These are phyloP conservation scores for Zaprionus davidi DNA, from an alignment of 1,140 invertebrate species.

Conservation along the genomic window DNA sequence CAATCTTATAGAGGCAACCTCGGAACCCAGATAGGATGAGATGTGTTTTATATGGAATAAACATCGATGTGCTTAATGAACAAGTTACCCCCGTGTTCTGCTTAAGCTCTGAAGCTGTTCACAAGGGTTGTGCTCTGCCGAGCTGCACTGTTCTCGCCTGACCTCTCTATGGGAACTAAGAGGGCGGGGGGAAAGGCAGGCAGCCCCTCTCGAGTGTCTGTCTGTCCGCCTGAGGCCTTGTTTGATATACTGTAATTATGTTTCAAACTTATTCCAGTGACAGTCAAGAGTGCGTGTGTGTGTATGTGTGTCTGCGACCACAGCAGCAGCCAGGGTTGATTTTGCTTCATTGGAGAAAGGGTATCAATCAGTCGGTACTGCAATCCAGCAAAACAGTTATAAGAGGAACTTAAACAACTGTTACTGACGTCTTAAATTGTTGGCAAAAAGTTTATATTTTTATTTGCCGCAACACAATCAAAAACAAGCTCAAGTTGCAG, in stretches of 20 bases:
- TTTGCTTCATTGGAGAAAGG: neutral
- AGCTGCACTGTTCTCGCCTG: neutral
- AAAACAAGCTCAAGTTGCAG: conserved; percentile 41
- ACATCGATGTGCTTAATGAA: neutral
- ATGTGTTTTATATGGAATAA: neutral
- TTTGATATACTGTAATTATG: conserved; percentile 80
- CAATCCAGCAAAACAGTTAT: neutral
- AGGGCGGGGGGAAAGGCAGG: neutral
- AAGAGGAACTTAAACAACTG: neutral
- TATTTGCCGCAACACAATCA: conserved; percentile 57
- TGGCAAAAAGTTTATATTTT: conserved; percentile 47
- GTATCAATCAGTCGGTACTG: conserved; percentile 22
- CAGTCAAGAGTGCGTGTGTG: conserved; percentile 56
- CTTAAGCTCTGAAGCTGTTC: neutral
- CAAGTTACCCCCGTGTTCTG: neutral
- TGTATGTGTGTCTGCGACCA: neutral
- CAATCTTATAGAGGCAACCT: neutral
- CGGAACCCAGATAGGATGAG: neutral
- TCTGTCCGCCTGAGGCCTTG: conserved; percentile 54
- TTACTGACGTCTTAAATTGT: conserved; percentile 57
- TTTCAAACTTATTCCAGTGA: conserved; percentile 73
- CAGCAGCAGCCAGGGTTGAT: conserved; percentile 1
- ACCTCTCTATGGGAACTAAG: conserved; percentile 18
- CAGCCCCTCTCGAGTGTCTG: neutral
- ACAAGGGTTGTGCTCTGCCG: conserved; percentile 43